These are phyloP conservation scores for Drosophila pseudoananassae DNA, from an alignment of 1,140 invertebrate species.

Conservation along the genomic window DNA sequence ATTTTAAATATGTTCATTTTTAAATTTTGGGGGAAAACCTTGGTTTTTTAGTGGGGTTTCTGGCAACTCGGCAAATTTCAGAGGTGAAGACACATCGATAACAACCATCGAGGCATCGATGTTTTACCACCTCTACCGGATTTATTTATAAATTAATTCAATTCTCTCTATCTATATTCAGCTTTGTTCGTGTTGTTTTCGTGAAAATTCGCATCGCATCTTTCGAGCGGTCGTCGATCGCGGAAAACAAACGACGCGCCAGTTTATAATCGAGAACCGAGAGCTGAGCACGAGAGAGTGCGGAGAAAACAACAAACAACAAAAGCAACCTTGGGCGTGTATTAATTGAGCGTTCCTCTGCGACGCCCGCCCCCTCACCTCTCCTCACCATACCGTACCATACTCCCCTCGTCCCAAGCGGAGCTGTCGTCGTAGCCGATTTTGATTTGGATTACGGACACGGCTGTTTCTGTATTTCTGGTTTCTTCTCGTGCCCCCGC, in stretches of 20 bases:
- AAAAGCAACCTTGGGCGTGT: conserved; percentile 46
- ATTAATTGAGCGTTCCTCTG: conserved; percentile 42
- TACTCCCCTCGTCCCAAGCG: not conserved
- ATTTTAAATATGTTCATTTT: too few species aligned
- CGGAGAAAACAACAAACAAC: conserved; percentile 31
- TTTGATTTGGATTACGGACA: conserved; percentile 27
- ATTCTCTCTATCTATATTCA: conserved; percentile 60
- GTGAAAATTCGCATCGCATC: conserved; percentile 47
- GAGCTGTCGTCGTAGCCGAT: conserved; percentile 28
- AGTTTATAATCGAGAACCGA: conserved; percentile 3
- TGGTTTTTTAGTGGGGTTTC: too few species aligned
- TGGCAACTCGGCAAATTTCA: too few species aligned
- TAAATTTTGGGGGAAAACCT: too few species aligned
- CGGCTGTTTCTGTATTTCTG: conserved; percentile 10
- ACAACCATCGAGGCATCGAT: too few species aligned
- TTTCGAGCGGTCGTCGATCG: conserved; percentile 20
- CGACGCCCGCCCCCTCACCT: conserved; percentile 16
- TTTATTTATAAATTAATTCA: conserved; percentile 74
- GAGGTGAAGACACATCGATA: too few species aligned
- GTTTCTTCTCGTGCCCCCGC: conserved; percentile 17
- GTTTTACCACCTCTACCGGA: conserved; percentile 20
- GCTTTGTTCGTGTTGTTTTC: conserved; percentile 56
- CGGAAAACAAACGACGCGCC: conserved; percentile 23
- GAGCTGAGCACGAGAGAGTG: conserved; percentile 15
- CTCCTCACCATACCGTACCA: not conserved